A percentile compares a stretch with the other conserved stretches of the same genome.
Conservation (phyloP, 1,140 invertebrate species). For the Atta cephalotes region DNA sequence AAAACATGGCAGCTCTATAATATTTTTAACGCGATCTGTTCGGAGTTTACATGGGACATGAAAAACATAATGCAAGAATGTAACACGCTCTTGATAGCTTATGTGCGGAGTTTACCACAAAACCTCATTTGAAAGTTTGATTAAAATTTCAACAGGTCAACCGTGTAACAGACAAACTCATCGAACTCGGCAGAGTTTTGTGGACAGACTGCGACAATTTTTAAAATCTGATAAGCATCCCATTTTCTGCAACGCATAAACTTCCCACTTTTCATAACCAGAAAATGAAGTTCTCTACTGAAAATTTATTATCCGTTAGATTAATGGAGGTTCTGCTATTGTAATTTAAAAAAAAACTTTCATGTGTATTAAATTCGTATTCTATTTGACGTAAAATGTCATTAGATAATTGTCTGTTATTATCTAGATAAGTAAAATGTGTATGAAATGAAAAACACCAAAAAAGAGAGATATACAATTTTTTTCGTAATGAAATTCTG, state of each 20-base stretch:
- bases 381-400: background rate
- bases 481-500: constrained; percentile 8
- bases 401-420: background rate
- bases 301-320: background rate
- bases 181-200: constrained; percentile 63
- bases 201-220: constrained; percentile 59
- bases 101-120: constrained; percentile 59
- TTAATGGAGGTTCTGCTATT: background rate
- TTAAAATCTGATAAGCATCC: constrained; percentile 59
- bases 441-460: background rate
- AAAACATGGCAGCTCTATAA: background rate
- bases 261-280: constrained; percentile 25
- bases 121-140: constrained; percentile 77
- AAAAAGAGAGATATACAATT: background rate
- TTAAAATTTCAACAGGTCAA: constrained; percentile 71
- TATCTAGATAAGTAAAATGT: background rate
- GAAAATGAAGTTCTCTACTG: background rate
- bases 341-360: background rate
- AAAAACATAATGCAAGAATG: constrained; percentile 54
- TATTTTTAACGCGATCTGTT: constrained; percentile 31
- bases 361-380: background rate
- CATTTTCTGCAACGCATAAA: constrained; percentile 58
- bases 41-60: background rate
- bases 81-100: constrained; percentile 72
- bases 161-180: constrained; percentile 71